Conservation (phyloP, 1,140 invertebrate genomes). For the Bombus pascuorum region DNA sequence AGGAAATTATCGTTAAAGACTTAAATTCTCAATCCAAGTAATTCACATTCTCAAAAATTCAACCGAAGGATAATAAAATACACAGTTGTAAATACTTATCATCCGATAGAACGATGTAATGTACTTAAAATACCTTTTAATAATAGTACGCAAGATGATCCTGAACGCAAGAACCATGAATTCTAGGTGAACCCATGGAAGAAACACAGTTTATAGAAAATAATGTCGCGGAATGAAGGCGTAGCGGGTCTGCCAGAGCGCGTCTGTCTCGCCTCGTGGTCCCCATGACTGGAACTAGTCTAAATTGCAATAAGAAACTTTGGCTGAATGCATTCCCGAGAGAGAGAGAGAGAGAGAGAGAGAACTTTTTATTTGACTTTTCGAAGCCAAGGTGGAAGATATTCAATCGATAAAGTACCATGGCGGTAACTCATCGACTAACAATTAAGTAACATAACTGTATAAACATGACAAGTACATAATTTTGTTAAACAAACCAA, state of each 20-base stretch:
- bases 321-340: background rate
- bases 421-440: background rate
- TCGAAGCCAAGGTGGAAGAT: background rate
- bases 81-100: background rate
- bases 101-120: no score
- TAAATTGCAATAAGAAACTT: conserved; percentile 43
- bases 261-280: conserved; percentile 53
- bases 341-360: background rate
- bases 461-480: background rate
- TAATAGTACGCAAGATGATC: background rate
- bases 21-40: no score
- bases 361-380: background rate
- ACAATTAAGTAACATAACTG: background rate
- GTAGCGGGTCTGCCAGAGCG: conserved; percentile 50
- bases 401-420: background rate
- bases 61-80: background rate
- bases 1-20: no score
- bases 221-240: conserved; percentile 50
- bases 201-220: conserved; percentile 40
- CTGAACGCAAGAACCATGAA: background rate
- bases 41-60: background rate
- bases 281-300: conserved; percentile 61
- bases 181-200: background rate
- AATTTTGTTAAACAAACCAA: background rate
- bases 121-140: background rate